These are phyloP conservation scores for Charadrius vociferus DNA, from an alignment of 2,113 vertebrate genomes.

Conservation along the genomic window DNA sequence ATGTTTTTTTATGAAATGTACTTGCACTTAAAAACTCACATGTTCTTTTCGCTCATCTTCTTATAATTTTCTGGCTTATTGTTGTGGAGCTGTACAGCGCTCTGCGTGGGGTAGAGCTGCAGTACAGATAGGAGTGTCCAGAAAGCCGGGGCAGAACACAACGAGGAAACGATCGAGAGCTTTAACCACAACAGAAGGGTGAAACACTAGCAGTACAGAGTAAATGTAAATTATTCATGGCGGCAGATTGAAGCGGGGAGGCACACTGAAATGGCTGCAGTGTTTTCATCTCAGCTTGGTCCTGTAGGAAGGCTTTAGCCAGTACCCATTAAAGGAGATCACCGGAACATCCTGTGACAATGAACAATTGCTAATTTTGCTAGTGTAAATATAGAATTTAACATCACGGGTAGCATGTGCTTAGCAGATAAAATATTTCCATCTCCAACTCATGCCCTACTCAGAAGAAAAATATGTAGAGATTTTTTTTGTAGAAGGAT, in stretches of 20 bases:
- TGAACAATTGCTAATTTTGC: background rate
- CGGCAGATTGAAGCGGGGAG: conserved; percentile 21
- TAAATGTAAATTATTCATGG: conserved; percentile 48
- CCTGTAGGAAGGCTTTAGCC: background rate
- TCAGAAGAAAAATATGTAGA: background rate
- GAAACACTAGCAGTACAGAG: conserved; percentile 10
- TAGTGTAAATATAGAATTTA: background rate
- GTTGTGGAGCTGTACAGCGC: background rate
- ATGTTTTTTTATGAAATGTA: background rate
- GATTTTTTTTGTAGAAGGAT: background rate
- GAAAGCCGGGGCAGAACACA: background rate
- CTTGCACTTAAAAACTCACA: background rate
- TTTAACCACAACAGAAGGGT: background rate
- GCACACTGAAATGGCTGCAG: background rate
- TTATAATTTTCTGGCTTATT: background rate
- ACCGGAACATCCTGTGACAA: background rate
- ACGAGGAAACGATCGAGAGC: background rate
- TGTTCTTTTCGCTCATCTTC: background rate
- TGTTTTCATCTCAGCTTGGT: background rate
- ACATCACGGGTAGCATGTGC: background rate
- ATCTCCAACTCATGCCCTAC: background rate
- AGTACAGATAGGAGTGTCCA: background rate
- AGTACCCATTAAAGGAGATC: background rate
- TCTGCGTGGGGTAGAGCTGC: background rate
- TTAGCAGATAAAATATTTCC: conserved; percentile 9